These are phyloP conservation scores for Vicugna pacos DNA, from an alignment of 2,113 vertebrate species.

Conservation along the genomic window DNA sequence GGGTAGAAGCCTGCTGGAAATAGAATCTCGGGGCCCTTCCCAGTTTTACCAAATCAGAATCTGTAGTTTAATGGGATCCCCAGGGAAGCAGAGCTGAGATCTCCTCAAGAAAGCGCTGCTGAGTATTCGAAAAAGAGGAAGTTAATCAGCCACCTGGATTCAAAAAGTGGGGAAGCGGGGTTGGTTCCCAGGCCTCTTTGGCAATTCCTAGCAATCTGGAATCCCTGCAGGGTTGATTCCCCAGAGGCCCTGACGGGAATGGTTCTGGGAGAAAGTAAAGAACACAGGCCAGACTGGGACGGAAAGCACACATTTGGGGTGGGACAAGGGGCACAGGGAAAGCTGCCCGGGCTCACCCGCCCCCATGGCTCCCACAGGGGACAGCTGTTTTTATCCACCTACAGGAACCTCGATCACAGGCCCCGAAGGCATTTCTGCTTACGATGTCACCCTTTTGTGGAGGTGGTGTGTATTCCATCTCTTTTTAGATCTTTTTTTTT, in stretches of 20 bases:
- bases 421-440: neutral
- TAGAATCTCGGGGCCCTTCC: neutral
- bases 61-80: neutral
- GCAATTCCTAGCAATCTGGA: neutral
- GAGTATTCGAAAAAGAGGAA: slow-evolving; percentile 26
- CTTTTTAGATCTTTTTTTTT: slow-evolving; percentile 52
- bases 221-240: neutral
- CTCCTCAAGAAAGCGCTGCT: neutral
- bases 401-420: neutral
- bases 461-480: slow-evolving; percentile 28
- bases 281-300: neutral
- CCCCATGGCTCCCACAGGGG: neutral
- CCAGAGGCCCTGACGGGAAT: neutral
- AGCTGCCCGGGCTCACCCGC: neutral
- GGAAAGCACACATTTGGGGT: neutral
- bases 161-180: neutral
- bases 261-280: neutral
- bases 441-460: neutral
- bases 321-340: neutral
- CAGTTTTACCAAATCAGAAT: neutral
- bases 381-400: neutral
- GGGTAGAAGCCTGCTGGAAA: neutral
- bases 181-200: neutral
- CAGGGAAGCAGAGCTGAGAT: neutral
- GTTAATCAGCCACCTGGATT: neutral